Conservation (phyloP, 2,113 vertebrate species). For the Sylvia atricapilla region DNA sequence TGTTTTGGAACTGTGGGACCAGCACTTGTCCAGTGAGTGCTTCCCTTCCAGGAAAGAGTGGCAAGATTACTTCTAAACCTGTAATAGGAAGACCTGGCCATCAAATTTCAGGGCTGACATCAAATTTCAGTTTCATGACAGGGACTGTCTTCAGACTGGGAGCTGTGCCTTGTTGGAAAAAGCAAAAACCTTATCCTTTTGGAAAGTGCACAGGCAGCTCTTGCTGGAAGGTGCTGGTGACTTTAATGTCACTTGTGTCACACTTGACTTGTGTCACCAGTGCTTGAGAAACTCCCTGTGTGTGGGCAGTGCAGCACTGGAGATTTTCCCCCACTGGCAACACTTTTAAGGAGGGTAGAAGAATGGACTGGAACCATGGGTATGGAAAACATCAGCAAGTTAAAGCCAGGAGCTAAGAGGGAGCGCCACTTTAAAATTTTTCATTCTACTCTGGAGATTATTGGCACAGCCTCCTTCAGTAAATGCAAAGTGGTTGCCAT, state of each 20-base stretch:
- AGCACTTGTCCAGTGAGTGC: neutral
- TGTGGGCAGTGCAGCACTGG: neutral
- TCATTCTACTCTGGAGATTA: slow-evolving; percentile 14
- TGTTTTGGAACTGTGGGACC: neutral
- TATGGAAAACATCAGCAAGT: neutral
- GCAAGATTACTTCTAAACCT: neutral
- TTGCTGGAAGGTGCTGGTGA: neutral
- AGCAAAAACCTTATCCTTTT: neutral
- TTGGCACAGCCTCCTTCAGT: slow-evolving; percentile 27
- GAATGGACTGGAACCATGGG: neutral
- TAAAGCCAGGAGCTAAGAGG: neutral
- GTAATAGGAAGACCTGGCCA: neutral
- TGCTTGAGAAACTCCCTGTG: neutral
- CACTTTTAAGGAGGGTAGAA: neutral
- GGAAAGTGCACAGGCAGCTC: neutral
- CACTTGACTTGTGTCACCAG: neutral
- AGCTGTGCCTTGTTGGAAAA: neutral
- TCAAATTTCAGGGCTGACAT: neutral
- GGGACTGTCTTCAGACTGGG: neutral
- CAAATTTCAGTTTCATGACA: neutral
- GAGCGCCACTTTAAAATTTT: slow-evolving; percentile 41
- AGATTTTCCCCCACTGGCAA: neutral
- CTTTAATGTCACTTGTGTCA: neutral
- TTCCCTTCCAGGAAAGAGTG: neutral
- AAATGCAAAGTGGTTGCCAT: slow-evolving; percentile 40